Evolutionary conservation across 2,797 vertebrate species (phyloP), one percentile per base, ranked within the genome.

Genomic region (Xenops minutus): DNA sequence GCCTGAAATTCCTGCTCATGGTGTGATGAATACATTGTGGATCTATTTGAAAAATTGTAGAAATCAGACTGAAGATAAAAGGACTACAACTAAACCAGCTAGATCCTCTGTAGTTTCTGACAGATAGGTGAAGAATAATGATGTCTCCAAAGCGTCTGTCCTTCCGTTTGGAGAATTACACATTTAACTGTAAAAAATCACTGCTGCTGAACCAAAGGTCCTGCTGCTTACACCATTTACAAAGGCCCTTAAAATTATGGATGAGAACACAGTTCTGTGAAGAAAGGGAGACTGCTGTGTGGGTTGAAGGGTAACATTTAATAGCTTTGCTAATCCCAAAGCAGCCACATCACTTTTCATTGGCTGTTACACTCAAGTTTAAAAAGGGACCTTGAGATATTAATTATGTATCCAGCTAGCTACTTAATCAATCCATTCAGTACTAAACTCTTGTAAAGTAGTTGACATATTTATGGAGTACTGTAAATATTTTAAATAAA

Each of bases 1-100:
- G 48, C 78, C 73, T 92, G 71, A 93, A 92, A 95, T 64, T 88
- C 58, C 92, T 69, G 51, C 77, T 93, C 78, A 48, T 71, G 63
- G 88, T 85, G 77, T 74, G 92, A 92, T 93, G 89, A 93, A 94
- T 95, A 61, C 56, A 36, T 84, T 89, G 77, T 78, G 67, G 84
- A 71, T 62, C 87, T 85, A 26, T 90, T 74, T 93, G 63, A 89
- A 95, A 89, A 80, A 83, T 10, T 30, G 80, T 75, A 74, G 78
- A 92, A 94, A 93, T 91, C 93, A 88, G 72, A 69, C 63, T 85
- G 94, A 93, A 73, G 89, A 96, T 96, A 74, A 96, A 95, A 96
- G 52, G 59, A 26, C 36, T 81, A 68, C 58, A 88, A 84, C 71
- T 54, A 91, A 96, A 89, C 89, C 91, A 88, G 86, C 88, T 24